Evolutionary conservation across 2,113 vertebrate genomes (phyloP).

Genomic region (Eulemur macaco): DNA sequence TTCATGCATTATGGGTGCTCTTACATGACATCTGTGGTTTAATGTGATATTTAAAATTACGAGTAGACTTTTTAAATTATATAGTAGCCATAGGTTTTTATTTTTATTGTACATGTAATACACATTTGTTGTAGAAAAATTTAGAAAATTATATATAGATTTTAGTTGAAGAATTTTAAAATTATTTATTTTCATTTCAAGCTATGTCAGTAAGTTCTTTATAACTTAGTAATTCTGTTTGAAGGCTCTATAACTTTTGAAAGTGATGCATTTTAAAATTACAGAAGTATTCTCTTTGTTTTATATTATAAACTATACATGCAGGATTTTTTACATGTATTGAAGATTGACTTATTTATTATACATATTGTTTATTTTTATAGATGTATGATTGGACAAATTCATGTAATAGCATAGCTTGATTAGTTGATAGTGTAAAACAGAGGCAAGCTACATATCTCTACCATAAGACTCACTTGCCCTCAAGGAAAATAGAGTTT

Average conservation of each 20-base stretch:
- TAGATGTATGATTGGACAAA: neutral
- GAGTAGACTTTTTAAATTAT: neutral
- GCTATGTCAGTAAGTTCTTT: constrained; percentile 19
- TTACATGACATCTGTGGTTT: neutral
- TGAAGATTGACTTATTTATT: neutral
- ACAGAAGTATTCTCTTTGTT: neutral
- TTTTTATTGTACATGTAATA: neutral
- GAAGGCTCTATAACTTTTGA: neutral
- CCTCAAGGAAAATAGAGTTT: constrained; percentile 47
- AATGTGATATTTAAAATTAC: neutral
- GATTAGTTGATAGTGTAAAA: neutral
- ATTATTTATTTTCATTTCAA: constrained; percentile 77
- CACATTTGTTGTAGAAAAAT: neutral
- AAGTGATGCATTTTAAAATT: constrained; percentile 17
- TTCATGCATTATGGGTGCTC: constrained; percentile 26
- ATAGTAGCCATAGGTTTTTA: neutral
- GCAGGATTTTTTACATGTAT: neutral
- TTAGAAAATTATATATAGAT: constrained; percentile 65
- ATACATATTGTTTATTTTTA: constrained; percentile 21
- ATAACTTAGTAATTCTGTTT: constrained; percentile 49
- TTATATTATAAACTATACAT: neutral
- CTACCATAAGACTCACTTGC: neutral
- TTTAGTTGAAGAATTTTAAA: constrained; percentile 71
- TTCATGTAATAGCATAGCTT: neutral
- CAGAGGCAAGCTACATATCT: neutral